phyloP scores from a whole-genome alignment of 1,140 invertebrate species.

The Aleiodes sp. region DNA sequence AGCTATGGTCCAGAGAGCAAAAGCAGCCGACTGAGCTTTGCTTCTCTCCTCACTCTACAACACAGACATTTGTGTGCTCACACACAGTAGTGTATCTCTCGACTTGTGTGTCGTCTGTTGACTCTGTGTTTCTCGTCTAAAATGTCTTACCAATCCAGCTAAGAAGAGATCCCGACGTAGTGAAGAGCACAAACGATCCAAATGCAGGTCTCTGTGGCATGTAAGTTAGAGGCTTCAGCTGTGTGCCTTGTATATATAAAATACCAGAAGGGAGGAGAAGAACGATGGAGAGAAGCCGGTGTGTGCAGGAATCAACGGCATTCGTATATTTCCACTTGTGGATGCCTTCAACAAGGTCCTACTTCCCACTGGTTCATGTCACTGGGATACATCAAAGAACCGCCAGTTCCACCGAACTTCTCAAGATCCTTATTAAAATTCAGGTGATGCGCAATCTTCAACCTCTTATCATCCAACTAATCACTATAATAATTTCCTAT shows the following conservation, averaged over 20 bases:
- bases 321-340: conserved; percentile 2
- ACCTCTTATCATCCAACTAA: background rate
- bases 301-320: background rate
- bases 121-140: background rate
- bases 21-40: conserved; percentile 53
- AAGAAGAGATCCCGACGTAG: conserved; percentile 1
- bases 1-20: conserved; percentile 55
- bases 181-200: background rate
- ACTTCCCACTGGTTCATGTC: conserved; percentile 6
- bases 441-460: background rate
- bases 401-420: background rate
- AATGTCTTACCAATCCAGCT: conserved; percentile 7
- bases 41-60: too few relatives aligned
- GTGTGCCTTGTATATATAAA: conserved; percentile 1
- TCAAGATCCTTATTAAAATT: background rate
- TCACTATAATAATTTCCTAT: too few relatives aligned
- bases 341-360: background rate
- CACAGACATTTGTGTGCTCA: too few relatives aligned
- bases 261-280: background rate
- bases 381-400: background rate
- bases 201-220: conserved; percentile 3
- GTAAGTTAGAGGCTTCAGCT: conserved; percentile 3
- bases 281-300: background rate
- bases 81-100: conserved; percentile 19
- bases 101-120: conserved; percentile 27